Percentiles rank a stretch among this genome's conserved stretches.
These are phyloP conservation scores for Thera britannica DNA, from an alignment of 2,888 invertebrate species.

Conservation along the genomic window DNA sequence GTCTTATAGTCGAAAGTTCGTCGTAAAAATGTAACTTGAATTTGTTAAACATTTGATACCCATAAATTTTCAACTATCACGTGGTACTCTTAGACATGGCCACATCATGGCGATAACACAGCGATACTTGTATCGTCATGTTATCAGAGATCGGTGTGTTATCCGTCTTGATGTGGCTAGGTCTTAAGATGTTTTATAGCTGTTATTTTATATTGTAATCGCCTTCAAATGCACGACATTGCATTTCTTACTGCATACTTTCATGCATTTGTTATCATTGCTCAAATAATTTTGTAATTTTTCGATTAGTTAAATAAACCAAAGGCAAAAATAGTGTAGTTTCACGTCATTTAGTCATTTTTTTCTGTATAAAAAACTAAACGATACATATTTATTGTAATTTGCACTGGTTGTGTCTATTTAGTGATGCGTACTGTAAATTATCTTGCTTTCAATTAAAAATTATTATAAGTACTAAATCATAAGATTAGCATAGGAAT, in stretches of 20 bases:
- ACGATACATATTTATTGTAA: neutral
- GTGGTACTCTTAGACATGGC: too few relatives aligned
- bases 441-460: too few relatives aligned
- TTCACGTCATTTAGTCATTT: neutral
- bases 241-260: neutral
- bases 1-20: neutral
- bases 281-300: neutral
- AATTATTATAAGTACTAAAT: too few relatives aligned
- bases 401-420: neutral
- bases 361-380: neutral
- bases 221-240: neutral
- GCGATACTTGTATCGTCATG: too few relatives aligned
- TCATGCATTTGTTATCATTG: neutral
- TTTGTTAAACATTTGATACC: too few relatives aligned
- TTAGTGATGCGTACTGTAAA: neutral
- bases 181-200: neutral
- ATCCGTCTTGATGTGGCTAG: too few relatives aligned
- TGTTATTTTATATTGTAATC: neutral
- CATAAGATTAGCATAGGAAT: too few relatives aligned
- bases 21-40: neutral
- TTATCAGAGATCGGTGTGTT: too few relatives aligned
- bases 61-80: too few relatives aligned
- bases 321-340: neutral
- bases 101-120: too few relatives aligned
- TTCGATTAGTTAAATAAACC: neutral